These are phyloP conservation scores for Atethmia centrago DNA, from an alignment of 2,888 invertebrate species.

Conservation along the genomic window DNA sequence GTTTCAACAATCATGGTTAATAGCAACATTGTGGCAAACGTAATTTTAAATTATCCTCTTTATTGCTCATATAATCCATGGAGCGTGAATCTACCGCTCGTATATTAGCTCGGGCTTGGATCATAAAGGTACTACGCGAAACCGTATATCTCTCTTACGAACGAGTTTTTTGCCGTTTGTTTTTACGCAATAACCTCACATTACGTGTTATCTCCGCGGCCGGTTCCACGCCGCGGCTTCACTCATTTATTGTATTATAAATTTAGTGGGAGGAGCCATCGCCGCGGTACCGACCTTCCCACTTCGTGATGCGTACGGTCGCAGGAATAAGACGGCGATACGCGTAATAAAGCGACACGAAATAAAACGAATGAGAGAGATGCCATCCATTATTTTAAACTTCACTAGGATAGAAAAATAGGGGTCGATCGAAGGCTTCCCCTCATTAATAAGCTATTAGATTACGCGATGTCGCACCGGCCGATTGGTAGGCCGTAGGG, in stretches of 20 bases:
- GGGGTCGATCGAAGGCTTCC: conserved; percentile 86
- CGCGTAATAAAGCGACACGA: conserved; percentile 74
- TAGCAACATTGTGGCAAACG: conserved; percentile 82
- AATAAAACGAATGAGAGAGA: conserved; percentile 80
- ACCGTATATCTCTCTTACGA: conserved; percentile 83
- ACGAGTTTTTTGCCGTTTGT: conserved; percentile 86
- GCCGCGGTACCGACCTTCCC: conserved; percentile 83
- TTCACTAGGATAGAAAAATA: conserved; percentile 89
- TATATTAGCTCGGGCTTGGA: conserved; percentile 82
- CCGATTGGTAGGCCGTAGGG: conserved; percentile 89
- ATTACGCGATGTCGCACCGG: conserved; percentile 87
- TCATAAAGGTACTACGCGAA: conserved; percentile 84
- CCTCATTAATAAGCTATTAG: conserved; percentile 91
- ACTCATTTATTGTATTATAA: conserved; percentile 89
- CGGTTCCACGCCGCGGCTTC: conserved; percentile 83
- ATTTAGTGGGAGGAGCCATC: conserved; percentile 89
- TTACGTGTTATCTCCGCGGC: conserved; percentile 85
- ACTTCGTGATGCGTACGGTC: conserved; percentile 77
- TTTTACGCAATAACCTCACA: conserved; percentile 87
- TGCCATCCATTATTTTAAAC: conserved; percentile 84
- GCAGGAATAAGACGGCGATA: conserved; percentile 86
- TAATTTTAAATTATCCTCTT: conserved; percentile 87
- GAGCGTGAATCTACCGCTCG: conserved; percentile 81
- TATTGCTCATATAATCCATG: conserved; percentile 85
- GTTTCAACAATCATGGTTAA: conserved; percentile 80